A percentile compares a stretch with the other conserved stretches of the same genome.
Conservation (phyloP, 2,888 invertebrate genomes). For the Tipula confusa region DNA sequence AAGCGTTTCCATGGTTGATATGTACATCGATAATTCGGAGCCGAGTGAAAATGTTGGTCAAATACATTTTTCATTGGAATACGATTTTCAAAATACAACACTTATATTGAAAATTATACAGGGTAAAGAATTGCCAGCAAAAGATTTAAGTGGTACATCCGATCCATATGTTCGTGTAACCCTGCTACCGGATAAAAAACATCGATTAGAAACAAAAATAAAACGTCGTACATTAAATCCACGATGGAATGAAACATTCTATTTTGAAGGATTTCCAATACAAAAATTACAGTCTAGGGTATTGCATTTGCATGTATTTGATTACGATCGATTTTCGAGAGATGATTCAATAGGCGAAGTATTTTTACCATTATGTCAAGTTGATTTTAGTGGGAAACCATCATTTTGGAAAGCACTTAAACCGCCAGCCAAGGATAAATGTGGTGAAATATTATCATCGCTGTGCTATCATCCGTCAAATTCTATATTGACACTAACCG, state of each 20-base stretch:
- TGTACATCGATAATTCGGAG: conserved; percentile 92
- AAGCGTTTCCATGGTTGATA: conserved; percentile 86
- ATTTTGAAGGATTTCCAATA: conserved; percentile 90
- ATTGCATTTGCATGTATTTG: conserved; percentile 87
- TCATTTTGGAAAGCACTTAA: conserved; percentile 93
- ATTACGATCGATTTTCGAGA: conserved; percentile 89
- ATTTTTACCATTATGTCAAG: conserved; percentile 86
- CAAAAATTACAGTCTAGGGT: conserved; percentile 90
- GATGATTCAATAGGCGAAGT: conserved; percentile 94
- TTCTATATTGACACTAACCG: conserved; percentile 82
- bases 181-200: conserved; percentile 85
- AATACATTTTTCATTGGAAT: conserved; percentile 89
- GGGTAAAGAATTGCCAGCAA: conserved; percentile 91
- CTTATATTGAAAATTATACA: conserved; percentile 85
- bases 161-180: conserved; percentile 90
- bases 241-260: conserved; percentile 91
- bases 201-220: conserved; percentile 87
- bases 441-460: conserved; percentile 86
- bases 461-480: conserved; percentile 95
- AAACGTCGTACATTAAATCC: conserved; percentile 86
- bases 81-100: conserved; percentile 90
- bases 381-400: conserved; percentile 86
- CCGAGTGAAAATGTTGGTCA: conserved; percentile 91
- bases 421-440: conserved; percentile 89
- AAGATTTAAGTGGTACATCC: conserved; percentile 86